Percentiles rank a stretch among this genome's conserved stretches.
Conservation (phyloP, 2,797 vertebrate species). For the Hapalemur alaotrensis region DNA sequence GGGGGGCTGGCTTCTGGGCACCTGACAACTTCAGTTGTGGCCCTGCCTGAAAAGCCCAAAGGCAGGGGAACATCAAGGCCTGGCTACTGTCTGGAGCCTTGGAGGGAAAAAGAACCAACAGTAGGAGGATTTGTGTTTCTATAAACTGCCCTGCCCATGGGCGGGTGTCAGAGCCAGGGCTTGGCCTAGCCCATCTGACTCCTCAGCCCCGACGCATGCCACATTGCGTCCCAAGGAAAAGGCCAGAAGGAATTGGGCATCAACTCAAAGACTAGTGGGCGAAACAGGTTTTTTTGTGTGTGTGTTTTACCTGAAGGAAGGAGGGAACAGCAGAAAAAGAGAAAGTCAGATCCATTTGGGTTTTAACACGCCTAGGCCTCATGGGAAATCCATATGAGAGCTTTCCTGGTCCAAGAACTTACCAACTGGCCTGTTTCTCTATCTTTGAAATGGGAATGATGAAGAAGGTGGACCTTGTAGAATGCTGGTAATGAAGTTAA, state of each 20-base stretch:
- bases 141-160: not conserved
- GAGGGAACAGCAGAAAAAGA: not conserved
- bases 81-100: not conserved
- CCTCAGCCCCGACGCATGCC: not conserved
- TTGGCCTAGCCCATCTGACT: not conserved
- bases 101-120: not conserved
- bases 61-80: not conserved
- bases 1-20: slow-evolving; percentile 28
- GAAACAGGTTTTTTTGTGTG: not conserved
- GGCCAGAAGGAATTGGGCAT: not conserved
- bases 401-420: not conserved
- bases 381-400: not conserved
- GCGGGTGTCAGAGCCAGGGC: not conserved
- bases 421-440: not conserved
- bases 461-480: not conserved
- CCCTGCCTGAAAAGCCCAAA: not conserved
- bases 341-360: not conserved
- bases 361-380: not conserved
- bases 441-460: slow-evolving; percentile 14
- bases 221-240: slow-evolving; percentile 8
- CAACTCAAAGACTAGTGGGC: not conserved
- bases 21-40: slow-evolving; percentile 30
- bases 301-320: slow-evolving; percentile 8
- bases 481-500: not conserved
- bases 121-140: not conserved